Evolutionary conservation across 1,140 invertebrate species (phyloP).

Genomic region (Brachionus koreanus): DNA sequence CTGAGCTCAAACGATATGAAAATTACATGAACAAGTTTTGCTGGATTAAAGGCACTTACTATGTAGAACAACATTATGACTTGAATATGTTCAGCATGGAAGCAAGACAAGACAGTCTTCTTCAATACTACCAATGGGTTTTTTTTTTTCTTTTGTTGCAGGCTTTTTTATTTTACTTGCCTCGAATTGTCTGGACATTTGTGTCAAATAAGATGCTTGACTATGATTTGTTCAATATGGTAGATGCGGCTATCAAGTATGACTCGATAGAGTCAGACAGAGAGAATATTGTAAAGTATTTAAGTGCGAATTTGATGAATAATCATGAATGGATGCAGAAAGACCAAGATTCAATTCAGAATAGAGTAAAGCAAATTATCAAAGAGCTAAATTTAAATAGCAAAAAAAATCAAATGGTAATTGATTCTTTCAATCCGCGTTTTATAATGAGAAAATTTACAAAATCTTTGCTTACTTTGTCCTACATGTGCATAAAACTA

Average conservation of each 20-base stretch:
- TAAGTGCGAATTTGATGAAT: slow-evolving; percentile 9
- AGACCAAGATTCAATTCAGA: not conserved
- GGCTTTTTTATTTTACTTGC: slow-evolving; percentile 45
- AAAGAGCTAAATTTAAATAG: not conserved
- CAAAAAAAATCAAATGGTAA: not conserved
- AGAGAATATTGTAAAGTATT: slow-evolving; percentile 15
- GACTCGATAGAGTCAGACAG: not conserved
- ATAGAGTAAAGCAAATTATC: slow-evolving; percentile 18
- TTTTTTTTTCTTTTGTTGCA: slow-evolving; percentile 45
- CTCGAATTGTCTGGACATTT: slow-evolving; percentile 43
- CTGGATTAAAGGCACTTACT: slow-evolving; percentile 47
- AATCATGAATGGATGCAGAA: not conserved
- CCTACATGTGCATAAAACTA: slow-evolving; percentile 6
- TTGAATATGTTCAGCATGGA: slow-evolving; percentile 4
- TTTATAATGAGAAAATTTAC: slow-evolving; percentile 26
- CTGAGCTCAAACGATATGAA: slow-evolving; percentile 59
- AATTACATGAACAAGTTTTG: slow-evolving; percentile 56
- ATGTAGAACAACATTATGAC: slow-evolving; percentile 38
- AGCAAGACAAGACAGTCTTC: not conserved
- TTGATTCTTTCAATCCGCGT: not conserved
- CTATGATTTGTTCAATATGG: slow-evolving; percentile 37
- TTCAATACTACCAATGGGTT: slow-evolving; percentile 46
- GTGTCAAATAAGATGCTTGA: slow-evolving; percentile 13
- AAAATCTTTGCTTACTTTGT: slow-evolving; percentile 5
- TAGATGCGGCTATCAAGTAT: slow-evolving; percentile 1